Conservation (phyloP, 2,888 invertebrate genomes). For the Epinotia bilunana region DNA sequence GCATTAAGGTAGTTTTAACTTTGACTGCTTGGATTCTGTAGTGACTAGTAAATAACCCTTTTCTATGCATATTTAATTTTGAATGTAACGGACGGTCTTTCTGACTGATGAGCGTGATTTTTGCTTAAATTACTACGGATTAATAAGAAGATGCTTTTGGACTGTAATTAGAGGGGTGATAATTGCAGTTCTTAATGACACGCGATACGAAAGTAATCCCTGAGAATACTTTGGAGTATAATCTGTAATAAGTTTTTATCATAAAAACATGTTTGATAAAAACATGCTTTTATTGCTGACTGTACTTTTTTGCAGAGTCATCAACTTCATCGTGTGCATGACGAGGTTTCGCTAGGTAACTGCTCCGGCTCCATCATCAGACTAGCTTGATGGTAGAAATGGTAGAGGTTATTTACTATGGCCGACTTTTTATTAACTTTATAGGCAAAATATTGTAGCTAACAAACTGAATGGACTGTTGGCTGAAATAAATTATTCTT, state of each 20-base stretch:
- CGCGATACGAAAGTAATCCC: slow-evolving; percentile 11
- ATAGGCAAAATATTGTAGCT: too few species aligned
- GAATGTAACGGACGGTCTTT: slow-evolving; percentile 58
- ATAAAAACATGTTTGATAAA: too few species aligned
- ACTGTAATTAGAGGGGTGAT: slow-evolving; percentile 38
- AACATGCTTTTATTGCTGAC: too few species aligned
- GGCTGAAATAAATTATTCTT: too few species aligned
- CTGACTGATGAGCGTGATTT: slow-evolving; percentile 66
- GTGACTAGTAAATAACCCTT: slow-evolving; percentile 45
- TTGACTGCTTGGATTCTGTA: not conserved
- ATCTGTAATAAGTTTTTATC: not conserved
- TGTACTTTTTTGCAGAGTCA: too few species aligned
- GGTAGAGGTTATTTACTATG: too few species aligned
- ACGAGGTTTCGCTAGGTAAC: too few species aligned
- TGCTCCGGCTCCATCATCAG: too few species aligned
- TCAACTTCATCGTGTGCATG: too few species aligned
- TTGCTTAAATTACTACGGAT: slow-evolving; percentile 43
- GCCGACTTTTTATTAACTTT: too few species aligned
- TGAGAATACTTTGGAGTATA: not conserved
- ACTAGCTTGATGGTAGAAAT: too few species aligned
- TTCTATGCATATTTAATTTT: slow-evolving; percentile 74
- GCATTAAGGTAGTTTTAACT: slow-evolving; percentile 2
- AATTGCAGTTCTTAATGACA: slow-evolving; percentile 32
- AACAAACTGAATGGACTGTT: too few species aligned
- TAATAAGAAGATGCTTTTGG: slow-evolving; percentile 32